Evolutionary conservation across 2,797 vertebrate species (phyloP), one percentile per base, ranked within the genome.

Genomic region (Hylomyscus alleni): DNA sequence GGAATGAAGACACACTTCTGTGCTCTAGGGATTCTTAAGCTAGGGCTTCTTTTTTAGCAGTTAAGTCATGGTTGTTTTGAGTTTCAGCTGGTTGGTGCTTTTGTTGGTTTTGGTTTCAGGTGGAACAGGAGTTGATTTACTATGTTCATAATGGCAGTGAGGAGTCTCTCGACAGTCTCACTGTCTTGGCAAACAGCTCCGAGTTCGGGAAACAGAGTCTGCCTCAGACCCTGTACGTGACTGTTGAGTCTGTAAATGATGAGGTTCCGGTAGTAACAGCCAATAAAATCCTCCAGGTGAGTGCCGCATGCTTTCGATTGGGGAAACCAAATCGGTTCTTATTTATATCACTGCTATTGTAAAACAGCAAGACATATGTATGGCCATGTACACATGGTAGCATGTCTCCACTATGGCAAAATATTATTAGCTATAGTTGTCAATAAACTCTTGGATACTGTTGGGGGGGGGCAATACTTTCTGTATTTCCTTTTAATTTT

Each of bases 131-230:
- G 96, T 98, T 99, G 92, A 99, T 99, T 97, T 99, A 99, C 98
- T 99, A 99, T 90, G 97, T 99, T 95, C 99, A 99, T 29, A 99
- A 99, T 98, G 98, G 98, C 96, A 99, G 99, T 0, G 99, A 99
- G 98, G 99, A 98, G 6, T 94, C 97, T 50, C 92, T 98, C 67
- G 99, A 99, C 98, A 98, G 94, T 98, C 99, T 99, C 97, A 99
- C 99, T 50, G 90, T 99, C 75, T 94, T 98, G 96, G 99, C 99
- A 96, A 99, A 99, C 90, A 99, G 98, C 98, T 99, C 98, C 0
- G 98, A 99, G 90, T 97, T 99, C 94, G 98, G 98, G 98, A 99
- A 99, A 98, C 98, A 98, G 97, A 99, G 99, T 97, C 98, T 98
- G 24, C 98, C 99, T 20, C 97, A 93, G 95, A 99, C 98, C n/a